These are phyloP conservation scores for Ploceus nigricollis DNA, from an alignment of 2,113 vertebrate species.

Conservation along the genomic window DNA sequence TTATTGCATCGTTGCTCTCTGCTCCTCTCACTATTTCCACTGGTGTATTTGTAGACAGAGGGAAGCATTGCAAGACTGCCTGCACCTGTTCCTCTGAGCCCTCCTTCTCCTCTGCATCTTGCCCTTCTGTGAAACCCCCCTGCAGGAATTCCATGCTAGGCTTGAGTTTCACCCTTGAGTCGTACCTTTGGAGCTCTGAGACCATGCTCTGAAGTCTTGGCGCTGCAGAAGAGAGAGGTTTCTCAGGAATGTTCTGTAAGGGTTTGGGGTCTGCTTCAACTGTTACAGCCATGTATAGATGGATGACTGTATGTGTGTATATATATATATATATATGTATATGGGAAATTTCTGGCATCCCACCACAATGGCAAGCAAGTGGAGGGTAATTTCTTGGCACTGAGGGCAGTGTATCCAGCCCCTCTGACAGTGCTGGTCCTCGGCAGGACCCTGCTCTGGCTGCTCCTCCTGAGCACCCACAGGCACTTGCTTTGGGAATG, in stretches of 20 bases:
- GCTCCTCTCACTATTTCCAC: conserved; percentile 59
- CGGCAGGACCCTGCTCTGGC: background rate
- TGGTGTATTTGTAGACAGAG: conserved; percentile 21
- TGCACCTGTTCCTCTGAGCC: conserved; percentile 52
- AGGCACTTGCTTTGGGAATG: background rate
- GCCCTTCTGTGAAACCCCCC: conserved; percentile 32
- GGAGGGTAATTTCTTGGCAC: background rate
- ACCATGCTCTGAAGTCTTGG: conserved; percentile 39
- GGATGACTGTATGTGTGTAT: background rate
- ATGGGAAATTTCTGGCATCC: background rate
- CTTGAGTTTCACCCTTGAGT: conserved; percentile 50
- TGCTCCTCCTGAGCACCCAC: background rate
- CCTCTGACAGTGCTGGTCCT: background rate
- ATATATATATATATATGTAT: background rate
- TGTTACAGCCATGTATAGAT: conserved; percentile 8
- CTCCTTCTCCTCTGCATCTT: conserved; percentile 43
- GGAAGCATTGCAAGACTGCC: conserved; percentile 14
- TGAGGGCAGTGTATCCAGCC: background rate
- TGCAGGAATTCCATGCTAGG: conserved; percentile 37
- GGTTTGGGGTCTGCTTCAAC: background rate
- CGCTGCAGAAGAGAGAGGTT: background rate
- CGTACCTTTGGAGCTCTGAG: conserved; percentile 18
- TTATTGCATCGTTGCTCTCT: conserved; percentile 50
- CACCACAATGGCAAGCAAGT: background rate
- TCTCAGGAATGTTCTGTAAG: conserved; percentile 41